Conservation (phyloP, 2,797 vertebrate genomes). For the Emys orbicularis region DNA sequence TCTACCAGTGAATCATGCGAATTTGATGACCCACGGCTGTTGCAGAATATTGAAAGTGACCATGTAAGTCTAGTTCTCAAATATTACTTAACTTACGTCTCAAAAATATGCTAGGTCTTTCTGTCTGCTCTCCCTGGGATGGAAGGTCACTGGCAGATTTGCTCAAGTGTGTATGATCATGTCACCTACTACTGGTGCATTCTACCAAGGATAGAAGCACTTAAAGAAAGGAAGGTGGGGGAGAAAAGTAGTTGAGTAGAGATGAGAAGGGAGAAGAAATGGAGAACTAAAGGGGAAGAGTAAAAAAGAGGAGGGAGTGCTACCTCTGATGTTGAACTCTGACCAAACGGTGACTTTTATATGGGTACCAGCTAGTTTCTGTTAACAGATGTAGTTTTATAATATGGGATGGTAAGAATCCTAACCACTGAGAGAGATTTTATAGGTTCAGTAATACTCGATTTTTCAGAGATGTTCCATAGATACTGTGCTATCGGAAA, state of each 20-base stretch:
- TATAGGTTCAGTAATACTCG: background rate
- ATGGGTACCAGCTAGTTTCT: background rate
- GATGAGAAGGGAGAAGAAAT: background rate
- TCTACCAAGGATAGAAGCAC: background rate
- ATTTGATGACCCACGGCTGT: constrained; percentile 94
- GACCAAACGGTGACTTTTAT: background rate
- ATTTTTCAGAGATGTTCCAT: background rate
- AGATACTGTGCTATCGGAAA: background rate
- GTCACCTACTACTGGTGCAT: background rate
- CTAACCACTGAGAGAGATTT: background rate
- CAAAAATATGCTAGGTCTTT: background rate
- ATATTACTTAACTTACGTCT: background rate
- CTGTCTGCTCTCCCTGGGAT: background rate
- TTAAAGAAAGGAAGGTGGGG: background rate
- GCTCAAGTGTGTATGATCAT: background rate
- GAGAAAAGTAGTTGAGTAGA: background rate
- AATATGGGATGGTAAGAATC: background rate
- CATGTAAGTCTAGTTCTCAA: constrained; percentile 85
- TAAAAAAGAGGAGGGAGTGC: background rate
- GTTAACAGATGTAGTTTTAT: background rate
- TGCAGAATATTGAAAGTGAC: constrained; percentile 94
- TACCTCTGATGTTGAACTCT: background rate
- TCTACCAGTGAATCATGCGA: constrained; percentile 91
- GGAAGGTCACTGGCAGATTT: background rate
- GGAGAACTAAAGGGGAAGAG: background rate